Evolutionary conservation across 2,888 invertebrate species (phyloP).

Genomic region (Patella pellucida): DNA sequence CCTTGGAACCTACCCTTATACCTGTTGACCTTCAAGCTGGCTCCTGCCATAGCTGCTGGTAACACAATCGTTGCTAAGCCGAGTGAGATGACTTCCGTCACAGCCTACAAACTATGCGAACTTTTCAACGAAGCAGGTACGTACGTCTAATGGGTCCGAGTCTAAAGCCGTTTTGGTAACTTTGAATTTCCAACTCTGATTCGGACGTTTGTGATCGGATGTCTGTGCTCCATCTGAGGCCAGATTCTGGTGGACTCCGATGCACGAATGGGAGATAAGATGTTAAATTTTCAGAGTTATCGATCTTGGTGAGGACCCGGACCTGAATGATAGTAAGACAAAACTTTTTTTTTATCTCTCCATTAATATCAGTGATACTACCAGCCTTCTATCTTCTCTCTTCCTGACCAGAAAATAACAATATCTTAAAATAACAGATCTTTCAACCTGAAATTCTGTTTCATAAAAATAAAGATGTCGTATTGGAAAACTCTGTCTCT

Average conservation of each 20-base stretch:
- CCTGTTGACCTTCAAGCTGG: conserved; percentile 75
- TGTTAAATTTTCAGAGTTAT: background rate
- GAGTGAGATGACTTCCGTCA: conserved; percentile 75
- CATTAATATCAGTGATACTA: too few species aligned
- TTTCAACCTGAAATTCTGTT: too few species aligned
- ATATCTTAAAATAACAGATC: too few species aligned
- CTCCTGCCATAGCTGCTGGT: conserved; percentile 73
- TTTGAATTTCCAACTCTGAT: background rate
- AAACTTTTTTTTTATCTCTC: too few species aligned
- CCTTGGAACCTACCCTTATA: conserved; percentile 77
- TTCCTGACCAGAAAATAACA: too few species aligned
- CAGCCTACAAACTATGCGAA: conserved; percentile 73
- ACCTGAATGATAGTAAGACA: background rate
- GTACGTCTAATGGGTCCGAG: conserved; percentile 12
- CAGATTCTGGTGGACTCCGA: too few species aligned
- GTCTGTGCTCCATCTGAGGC: too few species aligned
- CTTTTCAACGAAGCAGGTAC: conserved; percentile 73
- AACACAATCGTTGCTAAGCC: conserved; percentile 75
- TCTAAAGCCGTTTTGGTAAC: background rate
- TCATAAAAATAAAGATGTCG: too few species aligned
- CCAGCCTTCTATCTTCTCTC: too few species aligned
- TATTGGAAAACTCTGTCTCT: too few species aligned
- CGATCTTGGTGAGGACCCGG: background rate
- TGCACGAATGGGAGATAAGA: too few species aligned
- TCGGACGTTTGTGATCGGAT: too few species aligned